Conservation (phyloP, 2,888 invertebrate genomes). For the Leptinotarsa haldemani region DNA sequence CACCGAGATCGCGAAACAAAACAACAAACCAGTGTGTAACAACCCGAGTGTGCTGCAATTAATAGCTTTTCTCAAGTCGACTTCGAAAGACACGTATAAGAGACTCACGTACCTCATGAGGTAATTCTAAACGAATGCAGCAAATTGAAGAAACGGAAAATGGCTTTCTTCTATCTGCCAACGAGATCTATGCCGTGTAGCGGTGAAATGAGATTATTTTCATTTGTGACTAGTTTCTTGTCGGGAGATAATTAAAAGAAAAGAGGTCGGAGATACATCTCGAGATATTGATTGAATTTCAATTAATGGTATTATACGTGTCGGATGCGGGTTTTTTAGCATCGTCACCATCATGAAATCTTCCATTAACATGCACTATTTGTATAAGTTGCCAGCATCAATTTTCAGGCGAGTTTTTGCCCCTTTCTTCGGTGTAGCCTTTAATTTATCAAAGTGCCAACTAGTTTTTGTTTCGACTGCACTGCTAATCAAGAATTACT, state of each 20-base stretch:
- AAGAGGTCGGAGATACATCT: conserved; percentile 25
- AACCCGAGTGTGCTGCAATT: conserved; percentile 2
- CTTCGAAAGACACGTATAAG: conserved; percentile 25
- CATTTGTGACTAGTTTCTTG: conserved; percentile 37
- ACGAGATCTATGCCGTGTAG: conserved; percentile 35
- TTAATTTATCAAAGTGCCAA: conserved; percentile 31
- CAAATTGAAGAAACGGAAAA: conserved; percentile 48
- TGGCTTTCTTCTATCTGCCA: conserved; percentile 44
- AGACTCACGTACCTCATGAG: conserved; percentile 40
- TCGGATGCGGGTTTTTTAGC: conserved; percentile 11
- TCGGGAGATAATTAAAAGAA: conserved; percentile 18
- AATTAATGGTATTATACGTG: conserved; percentile 32
- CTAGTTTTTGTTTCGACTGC: conserved; percentile 25
- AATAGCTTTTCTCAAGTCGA: conserved; percentile 19
- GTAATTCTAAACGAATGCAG: conserved; percentile 47
- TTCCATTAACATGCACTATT: conserved; percentile 37
- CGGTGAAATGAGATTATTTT: conserved; percentile 34
- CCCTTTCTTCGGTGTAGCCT: conserved; percentile 27
- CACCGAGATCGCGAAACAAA: conserved; percentile 6
- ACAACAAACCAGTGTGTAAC: conserved; percentile 6
- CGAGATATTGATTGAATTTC: conserved; percentile 30
- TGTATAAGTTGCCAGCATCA: conserved; percentile 31
- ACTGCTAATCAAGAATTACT: conserved; percentile 21
- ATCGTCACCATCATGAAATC: conserved; percentile 30
- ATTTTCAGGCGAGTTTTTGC: conserved; percentile 35